Conservation (phyloP, 1,140 invertebrate genomes). For the Magallana angulata region DNA sequence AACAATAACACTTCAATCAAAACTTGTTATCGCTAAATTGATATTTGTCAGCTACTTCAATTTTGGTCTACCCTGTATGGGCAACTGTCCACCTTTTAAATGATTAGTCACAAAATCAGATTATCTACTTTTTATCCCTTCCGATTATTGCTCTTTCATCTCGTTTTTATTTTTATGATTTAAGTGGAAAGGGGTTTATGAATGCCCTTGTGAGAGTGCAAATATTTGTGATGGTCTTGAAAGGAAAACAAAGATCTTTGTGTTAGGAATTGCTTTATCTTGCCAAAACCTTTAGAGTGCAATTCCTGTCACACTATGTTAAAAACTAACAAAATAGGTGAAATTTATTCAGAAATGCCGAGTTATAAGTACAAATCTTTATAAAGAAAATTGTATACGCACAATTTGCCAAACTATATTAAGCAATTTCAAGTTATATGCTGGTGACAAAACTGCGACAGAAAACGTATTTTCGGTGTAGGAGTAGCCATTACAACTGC, state of each 20-base stretch:
- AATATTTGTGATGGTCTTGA: slow-evolving; percentile 31
- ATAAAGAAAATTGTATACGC: too few relatives aligned
- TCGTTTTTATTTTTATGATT: slow-evolving; percentile 18
- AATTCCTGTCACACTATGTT: neutral
- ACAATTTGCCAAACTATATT: too few relatives aligned
- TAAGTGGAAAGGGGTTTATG: neutral
- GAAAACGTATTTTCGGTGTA: too few relatives aligned
- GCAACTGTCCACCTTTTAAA: slow-evolving; percentile 25
- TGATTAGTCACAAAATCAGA: slow-evolving; percentile 25
- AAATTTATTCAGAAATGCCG: too few relatives aligned
- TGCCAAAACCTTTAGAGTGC: neutral
- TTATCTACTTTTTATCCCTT: neutral
- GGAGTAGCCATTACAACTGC: too few relatives aligned
- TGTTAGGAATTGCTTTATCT: neutral
- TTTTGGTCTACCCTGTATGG: slow-evolving; percentile 6
- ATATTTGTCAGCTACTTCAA: neutral
- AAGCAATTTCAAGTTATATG: too few relatives aligned
- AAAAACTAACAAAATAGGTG: too few relatives aligned
- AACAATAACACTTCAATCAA: too few relatives aligned
- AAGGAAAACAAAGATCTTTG: neutral
- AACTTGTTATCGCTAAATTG: neutral
- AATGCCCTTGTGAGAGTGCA: neutral
- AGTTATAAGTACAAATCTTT: too few relatives aligned
- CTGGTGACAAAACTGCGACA: too few relatives aligned
- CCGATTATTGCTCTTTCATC: neutral